Base-by-base conservation (phyloP, 37 sponge, comb jelly and placozoan genomes). In the Hormiphora californensis region DNA sequence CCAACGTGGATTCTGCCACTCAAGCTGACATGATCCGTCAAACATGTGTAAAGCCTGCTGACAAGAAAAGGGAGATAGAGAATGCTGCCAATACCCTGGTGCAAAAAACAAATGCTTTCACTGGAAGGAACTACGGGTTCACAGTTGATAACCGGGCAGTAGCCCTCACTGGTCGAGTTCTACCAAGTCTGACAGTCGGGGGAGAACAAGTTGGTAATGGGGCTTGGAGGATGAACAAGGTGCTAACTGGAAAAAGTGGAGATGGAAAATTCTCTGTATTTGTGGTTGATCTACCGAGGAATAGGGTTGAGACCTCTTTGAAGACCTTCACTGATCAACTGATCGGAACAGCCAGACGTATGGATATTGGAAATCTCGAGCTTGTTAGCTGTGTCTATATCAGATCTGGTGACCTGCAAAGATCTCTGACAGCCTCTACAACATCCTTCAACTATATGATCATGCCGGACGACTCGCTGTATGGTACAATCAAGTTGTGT, bases 1-100 rank as follows among this genome's bases (percentile, higher is more conserved):
- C 54, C 28, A 21, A 32, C 2, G 51, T 85, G 7, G 19, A 22
- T 51, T 3, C 54, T 7, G 54, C 54, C 4, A 32, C 39, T 11
- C 54, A 54, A 33, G 3, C 36, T 8, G 85, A 85, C 32, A 85
- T 85, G 85, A 85, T 85, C 33, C 27, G 53, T 11, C 27, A 22
- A 54, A 36, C 85, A 1, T 65, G 67, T 65, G 36, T 31, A 23
- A 85, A 85, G 27, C 85, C 85, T 27, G 85, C 4, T 5, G 32
- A 85, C 34, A 85, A 85, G 32, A 49, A 31, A 36, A 43, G 9
- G 5, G 54, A 49, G 7, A 54, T 54, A 8, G 2, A 30, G 3
- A 28, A 85, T 8, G 17, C 85, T 5, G 54, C 85, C 15, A 51
- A 28, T 43, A 19, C 7, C 8, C 51, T 54, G 28, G 17, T 1